Percentiles rank a stretch among this genome's conserved stretches.
Evolutionary conservation across 2,888 invertebrate genomes (phyloP).

Genomic region (Ochropleura leucogaster): DNA sequence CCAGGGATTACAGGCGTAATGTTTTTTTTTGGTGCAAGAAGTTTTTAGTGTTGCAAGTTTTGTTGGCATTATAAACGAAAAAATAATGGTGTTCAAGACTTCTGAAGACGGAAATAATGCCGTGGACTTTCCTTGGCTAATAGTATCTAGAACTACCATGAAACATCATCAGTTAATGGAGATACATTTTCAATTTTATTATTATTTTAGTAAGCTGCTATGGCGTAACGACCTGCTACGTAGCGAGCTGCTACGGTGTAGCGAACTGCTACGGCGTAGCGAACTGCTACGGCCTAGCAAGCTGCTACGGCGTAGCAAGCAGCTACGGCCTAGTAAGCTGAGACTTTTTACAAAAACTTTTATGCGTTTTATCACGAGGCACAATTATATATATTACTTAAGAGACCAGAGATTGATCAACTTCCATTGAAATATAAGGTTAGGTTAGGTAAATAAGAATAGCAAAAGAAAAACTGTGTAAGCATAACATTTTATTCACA

Average conservation of each 20-base stretch:
- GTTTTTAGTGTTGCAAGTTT: too few relatives aligned
- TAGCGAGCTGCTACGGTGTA: neutral
- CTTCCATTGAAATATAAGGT: neutral
- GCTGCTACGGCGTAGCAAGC: neutral
- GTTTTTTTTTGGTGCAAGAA: too few relatives aligned
- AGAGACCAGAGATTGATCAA: neutral
- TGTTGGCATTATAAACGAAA: too few relatives aligned
- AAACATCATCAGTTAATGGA: too few relatives aligned
- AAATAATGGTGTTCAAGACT: too few relatives aligned
- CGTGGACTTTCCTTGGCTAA: too few relatives aligned
- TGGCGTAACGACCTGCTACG: neutral
- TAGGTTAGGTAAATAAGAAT: neutral
- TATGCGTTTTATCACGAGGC: too few relatives aligned
- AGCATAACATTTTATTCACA: conserved; percentile 13
- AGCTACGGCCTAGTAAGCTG: neutral
- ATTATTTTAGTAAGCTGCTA: neutral
- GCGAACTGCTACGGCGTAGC: neutral
- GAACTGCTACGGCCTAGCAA: neutral
- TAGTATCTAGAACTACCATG: too few relatives aligned
- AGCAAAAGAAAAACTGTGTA: neutral
- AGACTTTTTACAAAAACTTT: too few relatives aligned
- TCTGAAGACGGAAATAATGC: too few relatives aligned
- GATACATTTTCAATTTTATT: too few relatives aligned
- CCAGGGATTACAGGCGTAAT: too few relatives aligned
- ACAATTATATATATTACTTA: neutral